Conservation (phyloP, 2,797 vertebrate species). For the Apodemus agrarius region DNA sequence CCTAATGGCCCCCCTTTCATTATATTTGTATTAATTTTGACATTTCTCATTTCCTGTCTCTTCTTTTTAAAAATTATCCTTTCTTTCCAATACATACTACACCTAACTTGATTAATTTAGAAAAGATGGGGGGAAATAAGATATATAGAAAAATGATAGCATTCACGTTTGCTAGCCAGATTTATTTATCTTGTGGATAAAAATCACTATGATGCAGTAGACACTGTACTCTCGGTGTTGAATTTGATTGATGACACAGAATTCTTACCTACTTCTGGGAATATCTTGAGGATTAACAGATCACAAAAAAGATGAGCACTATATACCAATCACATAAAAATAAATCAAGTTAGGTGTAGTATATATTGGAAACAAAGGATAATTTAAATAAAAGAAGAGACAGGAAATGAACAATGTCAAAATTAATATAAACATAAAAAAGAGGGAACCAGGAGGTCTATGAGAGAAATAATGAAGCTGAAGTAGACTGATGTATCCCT, state of each 20-base stretch:
- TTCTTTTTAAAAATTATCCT: neutral
- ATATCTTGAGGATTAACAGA: neutral
- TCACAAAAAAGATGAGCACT: neutral
- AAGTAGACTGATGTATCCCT: neutral
- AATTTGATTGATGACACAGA: neutral
- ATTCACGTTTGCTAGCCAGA: neutral
- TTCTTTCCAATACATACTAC: neutral
- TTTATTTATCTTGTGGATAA: neutral
- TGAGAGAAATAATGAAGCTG: neutral
- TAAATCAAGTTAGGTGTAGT: neutral
- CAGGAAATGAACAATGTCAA: neutral
- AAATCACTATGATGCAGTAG: neutral
- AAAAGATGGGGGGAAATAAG: neutral
- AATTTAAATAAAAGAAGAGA: neutral
- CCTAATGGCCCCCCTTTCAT: neutral
- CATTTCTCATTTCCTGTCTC: neutral
- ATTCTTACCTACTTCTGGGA: neutral
- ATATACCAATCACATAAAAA: neutral
- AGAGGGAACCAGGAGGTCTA: neutral
- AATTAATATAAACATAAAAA: neutral
- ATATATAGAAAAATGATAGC: neutral
- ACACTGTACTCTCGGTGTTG: neutral
- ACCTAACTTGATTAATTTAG: neutral
- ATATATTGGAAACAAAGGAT: neutral
- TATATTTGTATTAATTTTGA: slow-evolving; percentile 4